A percentile compares a stretch with the other conserved stretches of the same genome.
phyloP scores from a whole-genome alignment of 2,797 vertebrate species.

The Enteromius afrohamiltoni region DNA sequence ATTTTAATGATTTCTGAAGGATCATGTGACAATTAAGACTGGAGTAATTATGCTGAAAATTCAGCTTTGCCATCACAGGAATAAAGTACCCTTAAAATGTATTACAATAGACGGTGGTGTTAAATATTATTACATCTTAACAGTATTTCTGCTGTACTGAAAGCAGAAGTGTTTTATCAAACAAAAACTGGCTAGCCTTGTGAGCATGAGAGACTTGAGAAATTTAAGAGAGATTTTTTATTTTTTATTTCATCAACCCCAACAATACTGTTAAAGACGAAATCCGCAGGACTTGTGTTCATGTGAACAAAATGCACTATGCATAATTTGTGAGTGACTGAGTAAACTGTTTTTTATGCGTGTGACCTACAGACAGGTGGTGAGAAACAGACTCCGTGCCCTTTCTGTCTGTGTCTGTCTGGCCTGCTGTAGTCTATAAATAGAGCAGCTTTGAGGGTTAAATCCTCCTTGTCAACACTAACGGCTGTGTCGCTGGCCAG shows the following conservation, averaged over 20 bases:
- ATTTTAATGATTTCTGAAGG: not conserved
- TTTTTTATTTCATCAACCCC: not conserved
- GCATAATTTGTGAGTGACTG: not conserved
- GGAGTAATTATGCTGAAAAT: not conserved
- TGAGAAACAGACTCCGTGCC: slow-evolving; percentile 59
- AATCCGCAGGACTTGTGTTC: not conserved
- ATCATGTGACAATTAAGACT: not conserved
- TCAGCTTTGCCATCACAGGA: not conserved
- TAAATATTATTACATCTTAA: too few relatives aligned
- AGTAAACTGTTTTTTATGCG: slow-evolving; percentile 5
- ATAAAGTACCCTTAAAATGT: not conserved
- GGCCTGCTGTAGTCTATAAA: slow-evolving; percentile 66
- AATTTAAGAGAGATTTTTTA: too few relatives aligned
- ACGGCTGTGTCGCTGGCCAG: slow-evolving; percentile 51
- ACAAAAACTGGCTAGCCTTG: not conserved
- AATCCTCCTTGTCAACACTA: slow-evolving; percentile 58
- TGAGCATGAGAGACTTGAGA: not conserved
- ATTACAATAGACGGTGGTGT: not conserved
- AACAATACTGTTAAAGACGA: not conserved
- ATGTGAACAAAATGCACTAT: not conserved
- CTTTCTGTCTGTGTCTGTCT: slow-evolving; percentile 63
- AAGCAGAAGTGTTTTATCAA: not conserved
- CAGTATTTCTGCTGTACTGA: not conserved
- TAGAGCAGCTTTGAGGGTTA: slow-evolving; percentile 65
- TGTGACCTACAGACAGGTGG: slow-evolving; percentile 64